phyloP scores from a whole-genome alignment of 2,888 invertebrate genomes.

The Cetonia aurata region DNA sequence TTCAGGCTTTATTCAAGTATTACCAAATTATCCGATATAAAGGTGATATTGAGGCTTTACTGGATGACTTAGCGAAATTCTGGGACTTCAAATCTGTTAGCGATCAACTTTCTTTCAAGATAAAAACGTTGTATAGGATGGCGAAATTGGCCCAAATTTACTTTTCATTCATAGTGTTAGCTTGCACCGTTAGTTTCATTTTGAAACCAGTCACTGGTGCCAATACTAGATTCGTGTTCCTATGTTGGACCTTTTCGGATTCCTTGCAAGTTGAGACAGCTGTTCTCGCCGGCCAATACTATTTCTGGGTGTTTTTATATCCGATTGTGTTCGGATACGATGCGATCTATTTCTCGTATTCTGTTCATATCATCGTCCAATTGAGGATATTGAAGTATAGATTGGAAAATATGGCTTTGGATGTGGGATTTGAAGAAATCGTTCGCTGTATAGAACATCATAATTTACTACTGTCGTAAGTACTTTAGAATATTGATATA shows the following conservation, averaged over 20 bases:
- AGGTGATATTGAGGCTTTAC: constrained; percentile 18
- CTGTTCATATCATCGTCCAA: constrained; percentile 14
- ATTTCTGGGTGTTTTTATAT: not conserved
- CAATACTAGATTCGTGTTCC: not conserved
- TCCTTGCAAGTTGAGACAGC: not conserved
- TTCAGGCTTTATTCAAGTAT: constrained; percentile 39
- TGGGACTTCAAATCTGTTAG: constrained; percentile 17
- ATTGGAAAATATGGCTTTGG: not conserved
- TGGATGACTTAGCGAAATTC: constrained; percentile 21
- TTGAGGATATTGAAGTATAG: not conserved
- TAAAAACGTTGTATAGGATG: constrained; percentile 11
- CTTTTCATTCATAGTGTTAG: not conserved
- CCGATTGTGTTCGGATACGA: not conserved
- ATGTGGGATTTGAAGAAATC: not conserved
- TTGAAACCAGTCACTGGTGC: not conserved
- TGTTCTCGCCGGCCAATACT: constrained; percentile 5
- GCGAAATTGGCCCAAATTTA: constrained; percentile 29
- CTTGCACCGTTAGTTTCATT: not conserved
- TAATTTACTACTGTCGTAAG: constrained; percentile 15
- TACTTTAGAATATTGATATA: not conserved
- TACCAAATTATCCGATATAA: constrained; percentile 33
- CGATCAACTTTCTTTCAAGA: not conserved
- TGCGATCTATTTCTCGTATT: not conserved
- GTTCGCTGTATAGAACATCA: not conserved
- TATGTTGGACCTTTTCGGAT: constrained; percentile 7